Evolutionary conservation across 2,113 vertebrate species (phyloP).

Genomic region (Mesocricetus auratus): DNA sequence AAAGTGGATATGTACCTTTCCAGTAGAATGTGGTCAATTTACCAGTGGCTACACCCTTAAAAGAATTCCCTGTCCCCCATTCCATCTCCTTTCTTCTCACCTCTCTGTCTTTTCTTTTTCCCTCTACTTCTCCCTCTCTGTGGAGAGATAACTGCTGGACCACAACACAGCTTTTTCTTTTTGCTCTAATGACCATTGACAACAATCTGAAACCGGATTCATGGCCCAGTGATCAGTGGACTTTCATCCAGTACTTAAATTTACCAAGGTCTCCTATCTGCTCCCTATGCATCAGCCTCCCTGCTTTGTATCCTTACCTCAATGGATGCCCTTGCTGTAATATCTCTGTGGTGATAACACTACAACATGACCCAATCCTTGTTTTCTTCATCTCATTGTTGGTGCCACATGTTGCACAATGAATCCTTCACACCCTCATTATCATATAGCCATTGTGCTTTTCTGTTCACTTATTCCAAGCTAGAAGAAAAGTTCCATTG

Average conservation of each 20-base stretch:
- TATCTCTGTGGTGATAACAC: not conserved
- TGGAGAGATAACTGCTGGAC: not conserved
- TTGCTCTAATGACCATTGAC: not conserved
- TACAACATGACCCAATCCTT: rapidly evolving
- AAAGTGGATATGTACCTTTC: not conserved
- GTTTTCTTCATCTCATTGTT: not conserved
- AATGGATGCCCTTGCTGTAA: not conserved
- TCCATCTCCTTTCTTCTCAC: not conserved
- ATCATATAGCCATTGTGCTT: not conserved
- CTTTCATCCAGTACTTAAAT: rapidly evolving
- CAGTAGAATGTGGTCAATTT: not conserved
- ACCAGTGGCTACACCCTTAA: not conserved
- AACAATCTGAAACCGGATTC: not conserved
- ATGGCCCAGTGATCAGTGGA: rapidly evolving
- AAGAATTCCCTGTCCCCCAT: not conserved
- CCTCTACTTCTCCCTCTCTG: too few species aligned
- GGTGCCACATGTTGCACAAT: not conserved
- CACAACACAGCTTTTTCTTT: not conserved
- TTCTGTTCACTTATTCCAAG: not conserved
- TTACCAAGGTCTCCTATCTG: rapidly evolving
- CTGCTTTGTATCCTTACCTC: not conserved
- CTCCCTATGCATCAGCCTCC: rapidly evolving
- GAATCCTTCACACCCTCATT: not conserved
- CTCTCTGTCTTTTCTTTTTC: not conserved
- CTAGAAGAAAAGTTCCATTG: not conserved